Evolutionary conservation across 2,888 invertebrate species (phyloP), one percentile per base, ranked within the genome.

Genomic region (Polydrusus cervinus): DNA sequence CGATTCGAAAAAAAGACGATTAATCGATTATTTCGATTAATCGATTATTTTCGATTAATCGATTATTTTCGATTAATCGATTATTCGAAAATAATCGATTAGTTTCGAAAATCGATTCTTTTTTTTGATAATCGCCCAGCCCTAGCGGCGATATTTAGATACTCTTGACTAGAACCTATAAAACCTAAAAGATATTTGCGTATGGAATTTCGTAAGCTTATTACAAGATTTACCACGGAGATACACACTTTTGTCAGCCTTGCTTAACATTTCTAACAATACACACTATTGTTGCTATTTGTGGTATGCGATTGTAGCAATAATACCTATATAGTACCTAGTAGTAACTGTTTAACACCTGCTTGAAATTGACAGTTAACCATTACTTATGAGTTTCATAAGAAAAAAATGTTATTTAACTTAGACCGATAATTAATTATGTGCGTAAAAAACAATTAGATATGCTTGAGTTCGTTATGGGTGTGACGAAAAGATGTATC

Each of bases 251-350:
- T 57, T 10, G 38, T 60, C 47, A 47, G 25, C 66, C 47, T 72
- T 65, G 55, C 66, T n/a, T 40, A 72, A 72, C 60, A 45, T 38
- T 47, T 25, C 60, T 25, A 66, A 72, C 72, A 72, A 72, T 72
- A 64, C 40, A 40, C 40, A 25, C 66, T 40, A 66, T 72, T 72
- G 72, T 72, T 40, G 47, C 47, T 57, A 45, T 43, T 65, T 18
- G 25, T 45, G 45, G 16, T 72, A 53, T 40, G 55, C 65, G 60
- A 66, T 72, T 43, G 38, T n/a, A 65, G 20, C 60, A 38, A 49
- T 51, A 70, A 60, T 66, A n/a, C n/a, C n/a, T n/a, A 53, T 60
- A 72, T 72, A 47, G 34, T 60, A 11, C 20, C 18, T n/a, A 3
- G 18, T 18, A 43, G 47, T 62, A 68, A 64, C 53, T 64, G 74